Evolutionary conservation across 2,888 invertebrate genomes (phyloP).

Genomic region (Scaptomyza polygonia): DNA sequence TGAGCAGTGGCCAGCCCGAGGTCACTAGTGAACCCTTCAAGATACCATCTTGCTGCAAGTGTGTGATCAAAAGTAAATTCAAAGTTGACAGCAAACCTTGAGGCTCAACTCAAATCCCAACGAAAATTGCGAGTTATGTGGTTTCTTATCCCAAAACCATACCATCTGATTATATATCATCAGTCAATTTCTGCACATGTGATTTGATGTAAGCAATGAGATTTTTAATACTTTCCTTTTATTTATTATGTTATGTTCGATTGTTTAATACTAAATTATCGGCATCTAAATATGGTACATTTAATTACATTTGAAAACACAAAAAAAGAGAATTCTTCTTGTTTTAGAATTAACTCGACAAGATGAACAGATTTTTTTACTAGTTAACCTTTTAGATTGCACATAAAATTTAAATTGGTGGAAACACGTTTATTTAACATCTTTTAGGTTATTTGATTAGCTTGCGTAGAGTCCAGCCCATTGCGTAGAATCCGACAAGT

Average conservation of each 20-base stretch:
- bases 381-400: neutral
- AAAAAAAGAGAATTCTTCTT: too few species aligned
- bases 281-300: too few species aligned
- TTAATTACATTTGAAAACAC: neutral
- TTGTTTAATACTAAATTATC: too few species aligned
- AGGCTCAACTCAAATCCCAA: neutral
- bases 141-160: conserved; percentile 4
- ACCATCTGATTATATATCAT: conserved; percentile 1
- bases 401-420: conserved; percentile 32
- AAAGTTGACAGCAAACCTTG: conserved; percentile 81
- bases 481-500: conserved; percentile 66
- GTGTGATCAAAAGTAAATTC: conserved; percentile 84
- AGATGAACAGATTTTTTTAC: neutral
- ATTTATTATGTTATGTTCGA: too few species aligned
- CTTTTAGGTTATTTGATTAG: conserved; percentile 48
- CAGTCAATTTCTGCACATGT: conserved; percentile 50
- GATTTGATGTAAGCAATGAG: conserved; percentile 63
- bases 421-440: neutral
- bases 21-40: conserved; percentile 85
- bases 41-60: conserved; percentile 91
- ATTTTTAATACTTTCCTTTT: too few species aligned
- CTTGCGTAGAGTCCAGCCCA: conserved; percentile 67
- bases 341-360: neutral
- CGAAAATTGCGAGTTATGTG: neutral
- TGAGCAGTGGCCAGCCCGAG: conserved; percentile 77